Base-by-base conservation (phyloP, 2,888 invertebrate genomes). In the Stictocephala bisonia region DNA sequence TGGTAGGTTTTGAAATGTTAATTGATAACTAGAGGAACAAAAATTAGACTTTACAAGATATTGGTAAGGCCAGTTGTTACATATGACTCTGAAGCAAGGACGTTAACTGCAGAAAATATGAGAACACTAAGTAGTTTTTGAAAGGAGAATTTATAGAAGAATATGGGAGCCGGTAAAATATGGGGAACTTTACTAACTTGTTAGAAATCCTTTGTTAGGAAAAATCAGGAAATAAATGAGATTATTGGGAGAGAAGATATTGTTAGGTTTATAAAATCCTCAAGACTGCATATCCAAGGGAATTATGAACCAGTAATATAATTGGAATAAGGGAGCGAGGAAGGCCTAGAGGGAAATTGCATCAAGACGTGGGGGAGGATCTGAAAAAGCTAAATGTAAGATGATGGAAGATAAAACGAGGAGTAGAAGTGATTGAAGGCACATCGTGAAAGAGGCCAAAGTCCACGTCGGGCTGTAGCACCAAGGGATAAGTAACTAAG, bases 251-350 rank as follows among this genome's bases (percentile, higher is more conserved):
- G 60, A 27, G 26, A 72, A 18, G 64, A 72, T 44, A 72, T 66
- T 11, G 66, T 72, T 11, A 18, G 72, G 27, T 67, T 72, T 27
- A 50, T 72, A 13, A 72, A 67, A 41, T 26, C 53, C 3, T 44
- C 27, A 29, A 66, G 72, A 67, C 35, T 72, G n/a, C n/a, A n/a
- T n/a, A n/a, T n/a, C n/a, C n/a, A 41, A 26, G 51, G 51, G 40
- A 41, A 15, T 40, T 22, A 31, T 40, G 22, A 22, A 20, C n/a
- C 2, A 40, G 44, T n/a, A 44, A 66, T 18, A 40, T 26, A 26
- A 26, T 26, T 53, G 22, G 9, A 22, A n/a, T 35, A 41, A 66
- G 66, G 18, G 41, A 27, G 27, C 40, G 24, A 24, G 44, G 24
- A 41, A 66, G 24, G 26, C 41, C 44, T 3, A 44, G 66, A 11